A percentile compares a stretch with the other conserved stretches of the same genome.
These are phyloP conservation scores for Melinopterus prodromus DNA, from an alignment of 2,888 invertebrate species.

Conservation along the genomic window DNA sequence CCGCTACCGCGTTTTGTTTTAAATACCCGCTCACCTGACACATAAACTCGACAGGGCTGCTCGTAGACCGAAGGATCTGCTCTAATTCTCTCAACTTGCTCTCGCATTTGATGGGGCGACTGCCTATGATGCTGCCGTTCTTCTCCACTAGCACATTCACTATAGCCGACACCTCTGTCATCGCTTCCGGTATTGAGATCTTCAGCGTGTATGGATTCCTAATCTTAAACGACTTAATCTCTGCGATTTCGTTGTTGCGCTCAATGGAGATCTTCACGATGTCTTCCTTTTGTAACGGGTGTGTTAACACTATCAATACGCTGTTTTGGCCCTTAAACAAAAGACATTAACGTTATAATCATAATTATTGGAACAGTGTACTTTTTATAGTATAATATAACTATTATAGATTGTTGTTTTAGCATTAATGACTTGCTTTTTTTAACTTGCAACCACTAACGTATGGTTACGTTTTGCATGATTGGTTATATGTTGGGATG, in stretches of 20 bases:
- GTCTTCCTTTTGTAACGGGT: slow-evolving; percentile 81
- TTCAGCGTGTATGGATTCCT: slow-evolving; percentile 87
- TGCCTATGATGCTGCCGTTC: slow-evolving; percentile 81
- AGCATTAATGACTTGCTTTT: no score
- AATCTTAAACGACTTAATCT: slow-evolving; percentile 75
- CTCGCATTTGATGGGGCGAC: slow-evolving; percentile 88
- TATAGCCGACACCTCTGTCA: slow-evolving; percentile 83
- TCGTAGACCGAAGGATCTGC: slow-evolving; percentile 78
- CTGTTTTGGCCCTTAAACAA: slow-evolving; percentile 80
- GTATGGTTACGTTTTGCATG: no score
- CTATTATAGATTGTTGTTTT: no score
- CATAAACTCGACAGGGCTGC: slow-evolving; percentile 88
- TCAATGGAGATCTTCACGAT: slow-evolving; percentile 80
- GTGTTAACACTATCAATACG: slow-evolving; percentile 80
- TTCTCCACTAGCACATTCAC: slow-evolving; percentile 83
- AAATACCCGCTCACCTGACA: slow-evolving; percentile 71
- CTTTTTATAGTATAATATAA: no score
- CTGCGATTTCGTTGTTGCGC: slow-evolving; percentile 79
- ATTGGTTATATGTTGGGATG: no score
- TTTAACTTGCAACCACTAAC: no score
- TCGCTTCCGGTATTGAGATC: slow-evolving; percentile 83
- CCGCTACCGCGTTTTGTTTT: not conserved
- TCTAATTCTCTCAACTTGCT: slow-evolving; percentile 84
- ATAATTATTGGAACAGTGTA: no score
- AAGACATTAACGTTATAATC: not conserved